Evolutionary conservation across 2,888 invertebrate species (phyloP), one percentile per base, ranked within the genome.

Genomic region (Caenorhabditis afra): DNA sequence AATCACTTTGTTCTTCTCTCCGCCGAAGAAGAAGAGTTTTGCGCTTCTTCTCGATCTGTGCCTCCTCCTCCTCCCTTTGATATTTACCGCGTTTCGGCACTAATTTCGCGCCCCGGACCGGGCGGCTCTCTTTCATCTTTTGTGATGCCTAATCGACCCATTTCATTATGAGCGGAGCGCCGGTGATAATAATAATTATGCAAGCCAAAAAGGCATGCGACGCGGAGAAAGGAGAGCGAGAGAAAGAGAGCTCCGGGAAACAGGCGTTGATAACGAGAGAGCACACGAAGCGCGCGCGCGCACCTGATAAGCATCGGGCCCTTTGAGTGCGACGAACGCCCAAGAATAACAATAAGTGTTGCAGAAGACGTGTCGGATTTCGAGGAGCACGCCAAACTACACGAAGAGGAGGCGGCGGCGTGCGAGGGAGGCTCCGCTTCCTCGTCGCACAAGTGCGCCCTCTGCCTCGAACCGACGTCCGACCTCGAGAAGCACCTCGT

Each of bases 331-430:
- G 44, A 2, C 22, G 50, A 50, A 62, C 50, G 37, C 50, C 41
- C n/a, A n/a, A 58, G 41, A 58, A 58, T 58, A 58, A 58, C 58
- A 44, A 14, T n/a, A 16, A 45, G 23, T 44, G 10, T 78, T 83
- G 29, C 84, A 85, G 85, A 81, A 83, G 83, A 83, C 68, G 83
- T 77, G 62, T 45, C 62, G 50, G 74, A 76, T 41, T 73, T 84
- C 68, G 84, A 81, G 66, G 83, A 81, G 70, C 85, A 85, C 76
- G 78, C 78, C 22, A 81, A 81, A 22, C 67, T 62, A 12, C 85
- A 85, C 83, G 84, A 84, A 22, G 80, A 75, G 45, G 81, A 79
- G 59, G 62, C 71, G 41, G 53, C 71, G 4, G 29, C 29, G 18
- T 41, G 22, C n/a, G 61, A 39, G 74, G 78, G 53, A 49, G 53